Evolutionary conservation across 2,888 invertebrate genomes (phyloP).

Genomic region (Hymenopus coronatus): DNA sequence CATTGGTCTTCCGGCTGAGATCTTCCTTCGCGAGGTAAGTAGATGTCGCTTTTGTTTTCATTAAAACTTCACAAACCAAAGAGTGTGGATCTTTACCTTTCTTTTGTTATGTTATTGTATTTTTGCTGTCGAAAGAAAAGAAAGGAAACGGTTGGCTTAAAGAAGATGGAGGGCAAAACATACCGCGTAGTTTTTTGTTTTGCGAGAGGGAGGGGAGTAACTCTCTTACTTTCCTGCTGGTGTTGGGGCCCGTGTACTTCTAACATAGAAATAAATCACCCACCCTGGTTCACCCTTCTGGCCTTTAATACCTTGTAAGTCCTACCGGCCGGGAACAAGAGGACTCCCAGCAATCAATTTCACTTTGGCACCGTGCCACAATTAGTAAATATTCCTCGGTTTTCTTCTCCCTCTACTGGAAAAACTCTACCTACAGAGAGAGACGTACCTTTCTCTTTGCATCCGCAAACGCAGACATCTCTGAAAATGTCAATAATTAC

Average conservation of each 20-base stretch:
- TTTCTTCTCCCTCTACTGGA: background rate
- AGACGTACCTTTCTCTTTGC: no score
- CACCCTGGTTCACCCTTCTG: background rate
- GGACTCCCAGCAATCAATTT: background rate
- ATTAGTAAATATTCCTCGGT: background rate
- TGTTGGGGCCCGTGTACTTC: background rate
- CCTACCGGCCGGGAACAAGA: background rate
- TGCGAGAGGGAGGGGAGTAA: background rate
- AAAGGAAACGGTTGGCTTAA: background rate
- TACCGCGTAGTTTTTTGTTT: background rate
- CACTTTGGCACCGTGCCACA: background rate
- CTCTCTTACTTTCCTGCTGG: background rate
- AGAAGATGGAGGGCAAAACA: background rate
- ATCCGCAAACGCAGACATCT: no score
- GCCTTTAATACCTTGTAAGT: background rate
- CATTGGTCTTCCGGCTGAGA: background rate
- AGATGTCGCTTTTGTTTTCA: background rate
- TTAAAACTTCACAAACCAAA: background rate
- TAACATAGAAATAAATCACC: background rate
- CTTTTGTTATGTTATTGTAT: background rate
- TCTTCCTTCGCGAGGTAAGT: background rate
- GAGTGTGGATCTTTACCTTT: background rate
- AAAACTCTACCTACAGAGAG: background rate
- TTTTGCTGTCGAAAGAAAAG: background rate
- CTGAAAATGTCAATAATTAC: no score